Evolutionary conservation across 2,797 vertebrate genomes (phyloP).

Genomic region (Propithecus deckenii): DNA sequence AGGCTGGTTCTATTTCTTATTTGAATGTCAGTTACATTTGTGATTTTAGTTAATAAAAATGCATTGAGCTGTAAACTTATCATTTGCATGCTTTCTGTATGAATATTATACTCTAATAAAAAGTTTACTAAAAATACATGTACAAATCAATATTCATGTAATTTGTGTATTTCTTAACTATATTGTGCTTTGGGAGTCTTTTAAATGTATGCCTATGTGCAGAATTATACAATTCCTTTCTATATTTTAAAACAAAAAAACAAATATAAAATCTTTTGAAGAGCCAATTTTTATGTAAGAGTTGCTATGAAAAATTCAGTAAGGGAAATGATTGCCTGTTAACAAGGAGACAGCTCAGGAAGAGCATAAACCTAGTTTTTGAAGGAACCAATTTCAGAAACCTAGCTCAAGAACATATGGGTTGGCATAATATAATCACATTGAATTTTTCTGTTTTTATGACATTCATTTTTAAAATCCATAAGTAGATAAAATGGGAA

Average conservation of each 20-base stretch:
- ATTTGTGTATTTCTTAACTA: not conserved
- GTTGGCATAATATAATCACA: constrained; percentile 26
- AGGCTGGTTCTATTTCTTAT: not conserved
- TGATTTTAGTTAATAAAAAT: not conserved
- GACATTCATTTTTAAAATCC: constrained; percentile 47
- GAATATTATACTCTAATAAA: not conserved
- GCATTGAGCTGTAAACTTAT: not conserved
- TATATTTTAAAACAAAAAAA: constrained; percentile 67
- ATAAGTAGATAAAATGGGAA: constrained; percentile 45
- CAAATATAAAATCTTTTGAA: constrained; percentile 58
- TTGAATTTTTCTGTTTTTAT: constrained; percentile 36
- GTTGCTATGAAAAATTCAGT: constrained; percentile 56
- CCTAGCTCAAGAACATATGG: not conserved
- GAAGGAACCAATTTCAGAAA: constrained; percentile 36
- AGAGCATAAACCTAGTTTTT: constrained; percentile 68
- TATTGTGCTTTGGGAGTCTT: not conserved
- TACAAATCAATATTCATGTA: not conserved
- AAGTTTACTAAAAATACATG: not conserved
- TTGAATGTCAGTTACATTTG: not conserved
- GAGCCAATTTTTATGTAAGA: constrained; percentile 64
- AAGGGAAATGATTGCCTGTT: constrained; percentile 57
- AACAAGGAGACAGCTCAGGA: constrained; percentile 70
- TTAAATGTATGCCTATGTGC: constrained; percentile 50
- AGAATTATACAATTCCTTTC: constrained; percentile 51
- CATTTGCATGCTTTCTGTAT: not conserved